Evolutionary conservation across 2,113 vertebrate genomes (phyloP).

Genomic region (Lepisosteus oculatus): DNA sequence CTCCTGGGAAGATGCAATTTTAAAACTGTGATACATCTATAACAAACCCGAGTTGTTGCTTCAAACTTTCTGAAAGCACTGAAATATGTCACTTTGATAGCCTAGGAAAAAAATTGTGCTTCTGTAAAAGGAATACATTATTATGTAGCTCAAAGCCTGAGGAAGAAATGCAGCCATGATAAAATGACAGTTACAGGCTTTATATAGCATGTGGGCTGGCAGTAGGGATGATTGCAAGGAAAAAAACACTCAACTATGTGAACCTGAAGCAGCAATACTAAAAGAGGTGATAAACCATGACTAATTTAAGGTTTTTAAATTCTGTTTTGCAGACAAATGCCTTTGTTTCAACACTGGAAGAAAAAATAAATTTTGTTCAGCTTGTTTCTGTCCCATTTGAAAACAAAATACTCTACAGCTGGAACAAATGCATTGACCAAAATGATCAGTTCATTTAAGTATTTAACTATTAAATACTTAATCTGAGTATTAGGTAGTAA

Average conservation of each 20-base stretch:
- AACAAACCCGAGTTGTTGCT: background rate
- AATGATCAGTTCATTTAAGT: no score
- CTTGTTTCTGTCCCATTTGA: no score
- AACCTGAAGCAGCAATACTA: no score
- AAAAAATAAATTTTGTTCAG: no score
- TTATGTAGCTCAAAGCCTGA: background rate
- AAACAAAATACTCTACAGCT: no score
- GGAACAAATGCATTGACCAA: no score
- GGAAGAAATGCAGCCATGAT: background rate
- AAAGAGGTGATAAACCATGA: no score
- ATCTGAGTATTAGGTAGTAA: no score
- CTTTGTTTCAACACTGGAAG: no score
- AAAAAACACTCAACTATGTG: background rate
- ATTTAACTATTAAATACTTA: no score
- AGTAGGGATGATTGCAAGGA: background rate
- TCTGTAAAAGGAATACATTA: conserved; percentile 3
- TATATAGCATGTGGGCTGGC: background rate
- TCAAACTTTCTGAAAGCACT: background rate
- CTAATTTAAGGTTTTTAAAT: no score
- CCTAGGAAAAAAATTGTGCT: background rate
- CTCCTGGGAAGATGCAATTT: background rate
- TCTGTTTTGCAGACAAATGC: no score
- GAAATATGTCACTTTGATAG: conserved; percentile 10
- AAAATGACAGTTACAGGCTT: conserved; percentile 3
- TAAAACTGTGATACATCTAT: background rate